Percentiles rank a stretch among this genome's conserved stretches.
phyloP scores from a whole-genome alignment of 2,888 invertebrate species.

The Lasioglossum pauxillum region DNA sequence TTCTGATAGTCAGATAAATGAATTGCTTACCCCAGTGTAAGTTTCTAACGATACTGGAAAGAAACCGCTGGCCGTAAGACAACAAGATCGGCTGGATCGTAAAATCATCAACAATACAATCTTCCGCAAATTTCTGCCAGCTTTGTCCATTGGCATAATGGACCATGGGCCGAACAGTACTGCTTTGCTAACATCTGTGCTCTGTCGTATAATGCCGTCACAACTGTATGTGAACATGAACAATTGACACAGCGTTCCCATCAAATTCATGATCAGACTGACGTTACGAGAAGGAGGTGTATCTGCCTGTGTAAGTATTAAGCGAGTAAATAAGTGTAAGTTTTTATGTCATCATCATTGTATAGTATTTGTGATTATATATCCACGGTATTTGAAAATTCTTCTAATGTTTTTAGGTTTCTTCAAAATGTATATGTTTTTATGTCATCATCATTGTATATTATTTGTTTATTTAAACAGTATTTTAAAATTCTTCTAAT shows the following conservation, averaged over 20 bases:
- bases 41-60: conserved; percentile 60
- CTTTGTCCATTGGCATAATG: conserved; percentile 6
- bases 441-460: no score
- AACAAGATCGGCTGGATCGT: conserved; percentile 53
- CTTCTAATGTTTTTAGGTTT: no score
- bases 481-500: no score
- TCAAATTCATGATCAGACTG: conserved; percentile 15
- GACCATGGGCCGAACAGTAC: conserved; percentile 21
- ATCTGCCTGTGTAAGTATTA: not conserved
- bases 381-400: no score
- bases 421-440: no score
- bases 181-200: not conserved
- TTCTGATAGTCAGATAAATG: not conserved
- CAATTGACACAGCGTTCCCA: conserved; percentile 24
- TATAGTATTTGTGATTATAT: no score
- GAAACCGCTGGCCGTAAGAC: conserved; percentile 53
- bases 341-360: not conserved
- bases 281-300: conserved; percentile 9
- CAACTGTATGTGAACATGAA: conserved; percentile 50
- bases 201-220: conserved; percentile 22
- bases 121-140: conserved; percentile 38
- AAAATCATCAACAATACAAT: conserved; percentile 60
- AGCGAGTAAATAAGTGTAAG: not conserved
- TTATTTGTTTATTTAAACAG: no score
- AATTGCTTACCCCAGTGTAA: conserved; percentile 49